Evolutionary conservation across 1,140 invertebrate species (phyloP).

Genomic region (Pemphigus obesinymphae): DNA sequence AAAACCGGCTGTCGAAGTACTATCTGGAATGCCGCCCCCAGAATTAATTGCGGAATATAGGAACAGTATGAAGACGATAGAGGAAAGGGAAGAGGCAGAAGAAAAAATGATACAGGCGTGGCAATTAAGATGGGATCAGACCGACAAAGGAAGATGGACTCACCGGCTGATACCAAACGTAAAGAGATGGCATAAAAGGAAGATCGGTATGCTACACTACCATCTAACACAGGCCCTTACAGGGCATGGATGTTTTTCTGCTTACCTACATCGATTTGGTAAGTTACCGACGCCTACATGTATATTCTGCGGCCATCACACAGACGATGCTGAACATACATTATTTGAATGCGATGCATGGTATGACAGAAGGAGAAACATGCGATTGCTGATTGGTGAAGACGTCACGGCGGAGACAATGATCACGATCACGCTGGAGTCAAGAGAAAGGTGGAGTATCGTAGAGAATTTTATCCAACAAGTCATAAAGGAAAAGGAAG

Average conservation of each 20-base stretch:
- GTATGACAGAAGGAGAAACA: background rate
- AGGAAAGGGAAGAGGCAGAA: background rate
- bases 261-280: background rate
- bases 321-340: background rate
- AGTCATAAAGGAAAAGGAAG: background rate
- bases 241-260: background rate
- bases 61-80: background rate
- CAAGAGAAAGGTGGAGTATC: background rate
- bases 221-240: background rate
- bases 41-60: background rate
- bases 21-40: too few relatives aligned
- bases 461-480: too few relatives aligned
- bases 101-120: background rate
- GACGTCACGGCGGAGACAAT: background rate
- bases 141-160: background rate
- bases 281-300: background rate
- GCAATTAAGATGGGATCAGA: background rate
- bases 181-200: background rate
- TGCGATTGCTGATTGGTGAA: background rate
- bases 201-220: background rate
- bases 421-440: background rate
- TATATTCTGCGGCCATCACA: background rate
- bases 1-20: background rate
- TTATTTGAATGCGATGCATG: background rate
- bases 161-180: background rate